Conservation (phyloP, 1,140 invertebrate species). For the Thrips palmi region DNA sequence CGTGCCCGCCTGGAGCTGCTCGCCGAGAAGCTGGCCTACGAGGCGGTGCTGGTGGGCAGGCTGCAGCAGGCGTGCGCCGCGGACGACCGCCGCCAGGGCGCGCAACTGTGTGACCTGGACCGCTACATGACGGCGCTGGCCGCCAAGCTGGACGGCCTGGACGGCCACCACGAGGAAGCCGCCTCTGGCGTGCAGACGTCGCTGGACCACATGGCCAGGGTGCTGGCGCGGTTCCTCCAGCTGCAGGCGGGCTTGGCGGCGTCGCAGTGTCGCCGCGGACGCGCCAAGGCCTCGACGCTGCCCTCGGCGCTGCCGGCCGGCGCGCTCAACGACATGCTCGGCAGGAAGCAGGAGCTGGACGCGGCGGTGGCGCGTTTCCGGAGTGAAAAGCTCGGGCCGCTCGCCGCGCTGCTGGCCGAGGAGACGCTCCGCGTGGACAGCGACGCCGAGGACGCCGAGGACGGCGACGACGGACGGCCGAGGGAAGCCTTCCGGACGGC, state of each 20-base stretch:
- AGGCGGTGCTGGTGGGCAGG: constrained; percentile 43
- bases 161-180: too few species aligned
- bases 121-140: constrained; percentile 17
- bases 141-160: constrained; percentile 13
- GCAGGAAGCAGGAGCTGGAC: too few species aligned
- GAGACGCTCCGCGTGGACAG: constrained; percentile 10
- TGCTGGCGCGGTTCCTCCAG: constrained; percentile 13
- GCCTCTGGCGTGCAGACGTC: constrained; percentile 15
- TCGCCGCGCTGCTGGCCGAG: too few species aligned
- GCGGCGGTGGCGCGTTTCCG: too few species aligned
- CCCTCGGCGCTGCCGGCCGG: too few species aligned
- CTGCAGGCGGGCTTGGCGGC: too few species aligned
- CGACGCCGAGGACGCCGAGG: constrained; percentile 10
- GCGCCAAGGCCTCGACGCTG: too few species aligned
- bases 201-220: constrained; percentile 15
- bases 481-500: constrained; percentile 40
- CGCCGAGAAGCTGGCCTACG: constrained; percentile 56
- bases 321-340: too few species aligned
- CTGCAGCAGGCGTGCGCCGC: constrained; percentile 32
- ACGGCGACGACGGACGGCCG: constrained; percentile 31
- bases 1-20: constrained; percentile 44
- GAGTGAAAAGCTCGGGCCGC: too few species aligned
- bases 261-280: too few species aligned
- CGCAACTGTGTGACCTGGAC: constrained; percentile 19
- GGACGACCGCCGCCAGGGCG: constrained; percentile 17